A percentile compares a stretch with the other conserved stretches of the same genome.
phyloP scores from a whole-genome alignment of 2,113 vertebrate species.

The Hemichromis elongatus region DNA sequence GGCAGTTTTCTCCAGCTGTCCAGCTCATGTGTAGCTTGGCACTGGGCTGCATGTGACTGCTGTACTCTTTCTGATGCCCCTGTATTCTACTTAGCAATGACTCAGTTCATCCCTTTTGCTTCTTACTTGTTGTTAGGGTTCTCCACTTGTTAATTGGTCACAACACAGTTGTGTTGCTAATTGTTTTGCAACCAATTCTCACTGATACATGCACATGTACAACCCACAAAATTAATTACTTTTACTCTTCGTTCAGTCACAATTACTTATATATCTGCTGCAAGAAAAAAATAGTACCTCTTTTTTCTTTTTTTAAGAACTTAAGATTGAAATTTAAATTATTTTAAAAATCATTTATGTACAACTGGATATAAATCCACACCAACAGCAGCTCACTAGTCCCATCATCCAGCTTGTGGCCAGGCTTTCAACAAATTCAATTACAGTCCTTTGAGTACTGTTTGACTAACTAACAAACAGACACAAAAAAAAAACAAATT shows the following conservation, averaged over 20 bases:
- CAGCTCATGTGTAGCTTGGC: fast-evolving
- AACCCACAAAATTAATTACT: neutral
- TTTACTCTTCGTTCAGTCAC: neutral
- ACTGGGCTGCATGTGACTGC: neutral
- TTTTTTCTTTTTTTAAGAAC: neutral
- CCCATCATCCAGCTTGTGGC: neutral
- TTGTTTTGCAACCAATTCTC: neutral
- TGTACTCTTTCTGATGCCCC: neutral
- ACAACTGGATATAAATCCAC: neutral
- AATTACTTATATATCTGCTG: neutral
- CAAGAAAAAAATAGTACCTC: too few relatives aligned
- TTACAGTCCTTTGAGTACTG: constrained; percentile 29
- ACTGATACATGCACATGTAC: neutral
- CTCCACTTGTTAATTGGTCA: neutral
- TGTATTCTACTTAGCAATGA: neutral
- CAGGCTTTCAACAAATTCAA: constrained; percentile 10
- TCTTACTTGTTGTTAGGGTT: neutral
- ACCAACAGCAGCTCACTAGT: neutral
- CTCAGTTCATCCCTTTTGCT: neutral
- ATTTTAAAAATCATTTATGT: neutral
- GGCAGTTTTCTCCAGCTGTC: neutral
- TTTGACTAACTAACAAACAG: constrained; percentile 33
- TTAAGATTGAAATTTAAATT: neutral
- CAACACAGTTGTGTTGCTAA: neutral
- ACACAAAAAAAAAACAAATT: constrained; percentile 12